These are phyloP conservation scores for Patella caerulea DNA, from an alignment of 2,888 invertebrate genomes.

Conservation along the genomic window DNA sequence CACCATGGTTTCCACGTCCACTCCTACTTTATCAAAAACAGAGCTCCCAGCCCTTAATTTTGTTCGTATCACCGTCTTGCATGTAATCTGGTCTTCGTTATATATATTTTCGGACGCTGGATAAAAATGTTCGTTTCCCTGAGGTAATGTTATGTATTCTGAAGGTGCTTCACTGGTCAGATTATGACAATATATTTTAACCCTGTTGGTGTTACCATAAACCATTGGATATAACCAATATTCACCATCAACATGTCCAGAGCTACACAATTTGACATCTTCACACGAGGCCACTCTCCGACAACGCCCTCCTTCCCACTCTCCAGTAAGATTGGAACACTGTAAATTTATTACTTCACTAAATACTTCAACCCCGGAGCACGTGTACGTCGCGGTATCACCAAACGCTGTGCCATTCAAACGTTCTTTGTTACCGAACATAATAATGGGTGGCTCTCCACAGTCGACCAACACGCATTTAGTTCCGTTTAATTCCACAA, in stretches of 20 bases:
- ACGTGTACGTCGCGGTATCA: background rate
- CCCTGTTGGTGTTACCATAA: background rate
- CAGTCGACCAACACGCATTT: background rate
- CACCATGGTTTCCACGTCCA: background rate
- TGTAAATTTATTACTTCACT: background rate
- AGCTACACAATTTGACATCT: background rate
- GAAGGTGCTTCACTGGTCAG: background rate
- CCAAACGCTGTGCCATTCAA: background rate
- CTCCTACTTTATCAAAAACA: background rate
- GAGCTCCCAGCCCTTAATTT: background rate
- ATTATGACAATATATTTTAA: background rate
- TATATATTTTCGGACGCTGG: background rate
- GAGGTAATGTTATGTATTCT: background rate
- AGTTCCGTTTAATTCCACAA: background rate
- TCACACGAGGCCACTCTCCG: background rate
- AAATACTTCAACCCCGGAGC: background rate
- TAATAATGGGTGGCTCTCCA: background rate
- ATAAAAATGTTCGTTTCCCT: background rate
- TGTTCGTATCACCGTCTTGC: background rate
- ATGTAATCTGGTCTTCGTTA: background rate
- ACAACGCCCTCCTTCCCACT: background rate
- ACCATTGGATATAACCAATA: background rate
- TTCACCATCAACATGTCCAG: background rate
- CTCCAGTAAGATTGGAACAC: background rate
- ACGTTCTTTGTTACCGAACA: background rate